Percentiles rank a stretch among this genome's conserved stretches.
Conservation (phyloP, 2,113 vertebrate species). For the Scatophagus argus region DNA sequence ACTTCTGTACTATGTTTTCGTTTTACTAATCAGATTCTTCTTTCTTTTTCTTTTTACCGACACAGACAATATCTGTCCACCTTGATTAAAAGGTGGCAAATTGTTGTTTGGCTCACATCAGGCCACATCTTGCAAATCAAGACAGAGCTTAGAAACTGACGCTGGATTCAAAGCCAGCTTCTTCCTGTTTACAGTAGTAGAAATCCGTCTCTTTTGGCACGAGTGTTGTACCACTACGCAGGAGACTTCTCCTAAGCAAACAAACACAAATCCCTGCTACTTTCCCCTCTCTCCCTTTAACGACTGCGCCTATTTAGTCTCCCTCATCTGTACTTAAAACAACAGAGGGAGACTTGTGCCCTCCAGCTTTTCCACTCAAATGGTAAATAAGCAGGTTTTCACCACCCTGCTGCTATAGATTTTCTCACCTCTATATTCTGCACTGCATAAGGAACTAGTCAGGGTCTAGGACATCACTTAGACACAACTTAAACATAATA, state of each 20-base stretch:
- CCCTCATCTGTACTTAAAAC: conserved; percentile 66
- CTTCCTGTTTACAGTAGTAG: conserved; percentile 75
- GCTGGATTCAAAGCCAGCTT: conserved; percentile 52
- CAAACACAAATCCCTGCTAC: conserved; percentile 68
- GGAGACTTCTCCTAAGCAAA: conserved; percentile 72
- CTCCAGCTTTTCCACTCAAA: conserved; percentile 61
- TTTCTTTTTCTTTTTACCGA: neutral
- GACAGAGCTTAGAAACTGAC: conserved; percentile 35
- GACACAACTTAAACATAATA: neutral
- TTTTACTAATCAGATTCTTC: conserved; percentile 1
- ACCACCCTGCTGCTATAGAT: conserved; percentile 40
- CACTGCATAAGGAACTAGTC: neutral
- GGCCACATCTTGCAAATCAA: conserved; percentile 41
- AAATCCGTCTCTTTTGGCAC: conserved; percentile 65
- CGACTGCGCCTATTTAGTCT: conserved; percentile 62
- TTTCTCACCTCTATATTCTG: conserved; percentile 47
- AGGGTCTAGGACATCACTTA: neutral
- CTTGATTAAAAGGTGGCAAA: conserved; percentile 36
- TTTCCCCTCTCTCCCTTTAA: conserved; percentile 61
- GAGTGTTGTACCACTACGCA: conserved; percentile 32
- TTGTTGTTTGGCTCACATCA: conserved; percentile 13
- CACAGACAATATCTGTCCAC: neutral
- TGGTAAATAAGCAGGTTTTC: conserved; percentile 71
- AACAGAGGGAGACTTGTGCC: conserved; percentile 62
- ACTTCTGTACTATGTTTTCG: conserved; percentile 13